These are phyloP conservation scores for Ceratotherium simum DNA, from an alignment of 2,113 vertebrate genomes.

Conservation along the genomic window DNA sequence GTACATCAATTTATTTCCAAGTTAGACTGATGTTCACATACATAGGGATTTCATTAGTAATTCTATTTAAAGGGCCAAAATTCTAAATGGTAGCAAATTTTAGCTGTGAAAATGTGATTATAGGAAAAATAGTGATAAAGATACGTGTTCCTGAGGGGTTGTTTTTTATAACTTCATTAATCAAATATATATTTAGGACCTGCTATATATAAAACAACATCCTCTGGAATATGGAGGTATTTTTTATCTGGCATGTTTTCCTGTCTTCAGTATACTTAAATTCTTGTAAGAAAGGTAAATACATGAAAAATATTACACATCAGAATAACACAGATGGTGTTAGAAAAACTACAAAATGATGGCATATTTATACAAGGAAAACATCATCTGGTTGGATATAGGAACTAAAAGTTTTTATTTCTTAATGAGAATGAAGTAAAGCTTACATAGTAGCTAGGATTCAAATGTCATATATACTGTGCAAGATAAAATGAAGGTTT, in stretches of 20 bases:
- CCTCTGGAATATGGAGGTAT: background rate
- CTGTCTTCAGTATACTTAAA: background rate
- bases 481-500: background rate
- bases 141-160: background rate
- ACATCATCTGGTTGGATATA: background rate
- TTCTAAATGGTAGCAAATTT: background rate
- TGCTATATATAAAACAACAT: background rate
- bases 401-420: background rate
- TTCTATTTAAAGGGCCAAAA: conserved; percentile 1
- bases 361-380: background rate
- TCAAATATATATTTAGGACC: background rate
- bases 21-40: conserved; percentile 8
- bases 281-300: background rate
- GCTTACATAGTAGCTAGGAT: background rate
- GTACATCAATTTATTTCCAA: background rate
- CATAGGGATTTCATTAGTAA: background rate
- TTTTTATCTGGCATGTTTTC: background rate
- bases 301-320: background rate
- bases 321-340: background rate
- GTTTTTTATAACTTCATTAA: background rate
- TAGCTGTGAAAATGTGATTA: background rate
- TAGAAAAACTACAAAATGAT: background rate
- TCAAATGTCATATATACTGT: background rate
- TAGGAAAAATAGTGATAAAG: conserved; percentile 10
- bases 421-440: background rate